Conservation (phyloP, 2,888 invertebrate species). For the Drosophila mulleri region DNA sequence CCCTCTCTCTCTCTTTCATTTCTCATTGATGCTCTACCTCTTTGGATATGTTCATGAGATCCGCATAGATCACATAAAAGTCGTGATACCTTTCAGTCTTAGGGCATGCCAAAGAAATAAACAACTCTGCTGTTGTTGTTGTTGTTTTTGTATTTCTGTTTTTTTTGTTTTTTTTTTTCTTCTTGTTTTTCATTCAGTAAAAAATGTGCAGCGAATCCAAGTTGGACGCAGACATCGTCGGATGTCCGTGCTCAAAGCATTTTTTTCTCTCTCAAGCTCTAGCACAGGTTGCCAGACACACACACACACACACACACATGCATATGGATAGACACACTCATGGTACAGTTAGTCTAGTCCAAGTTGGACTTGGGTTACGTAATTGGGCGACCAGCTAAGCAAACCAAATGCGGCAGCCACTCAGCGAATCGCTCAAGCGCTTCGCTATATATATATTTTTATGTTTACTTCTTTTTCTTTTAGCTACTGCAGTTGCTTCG, state of each 20-base stretch:
- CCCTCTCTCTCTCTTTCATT: not conserved
- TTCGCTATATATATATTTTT: conserved; percentile 43
- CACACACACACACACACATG: conserved; percentile 17
- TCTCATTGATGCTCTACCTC: not conserved
- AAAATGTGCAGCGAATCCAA: conserved; percentile 46
- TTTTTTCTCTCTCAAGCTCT: conserved; percentile 22
- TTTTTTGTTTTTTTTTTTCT: not conserved
- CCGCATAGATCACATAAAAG: not conserved
- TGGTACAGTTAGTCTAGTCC: conserved; percentile 56
- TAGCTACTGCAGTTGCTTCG: not conserved
- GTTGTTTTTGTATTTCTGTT: not conserved
- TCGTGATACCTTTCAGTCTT: not conserved
- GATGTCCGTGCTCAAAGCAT: conserved; percentile 60
- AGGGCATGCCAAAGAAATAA: conserved; percentile 33
- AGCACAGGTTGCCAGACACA: conserved; percentile 64
- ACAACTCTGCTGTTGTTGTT: conserved; percentile 26
- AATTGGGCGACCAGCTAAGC: conserved; percentile 67
- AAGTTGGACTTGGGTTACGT: conserved; percentile 73
- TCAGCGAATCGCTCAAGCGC: conserved; percentile 70
- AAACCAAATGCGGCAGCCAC: conserved; percentile 60
- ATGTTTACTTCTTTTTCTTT: conserved; percentile 23
- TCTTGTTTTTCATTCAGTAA: conserved; percentile 54
- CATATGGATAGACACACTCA: conserved; percentile 31
- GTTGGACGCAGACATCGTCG: conserved; percentile 49
- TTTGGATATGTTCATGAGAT: not conserved